Percentiles rank a stretch among this genome's conserved stretches.
These are phyloP conservation scores for Oreochromis spilurus DNA, from an alignment of 2,113 vertebrate genomes.

Conservation along the genomic window DNA sequence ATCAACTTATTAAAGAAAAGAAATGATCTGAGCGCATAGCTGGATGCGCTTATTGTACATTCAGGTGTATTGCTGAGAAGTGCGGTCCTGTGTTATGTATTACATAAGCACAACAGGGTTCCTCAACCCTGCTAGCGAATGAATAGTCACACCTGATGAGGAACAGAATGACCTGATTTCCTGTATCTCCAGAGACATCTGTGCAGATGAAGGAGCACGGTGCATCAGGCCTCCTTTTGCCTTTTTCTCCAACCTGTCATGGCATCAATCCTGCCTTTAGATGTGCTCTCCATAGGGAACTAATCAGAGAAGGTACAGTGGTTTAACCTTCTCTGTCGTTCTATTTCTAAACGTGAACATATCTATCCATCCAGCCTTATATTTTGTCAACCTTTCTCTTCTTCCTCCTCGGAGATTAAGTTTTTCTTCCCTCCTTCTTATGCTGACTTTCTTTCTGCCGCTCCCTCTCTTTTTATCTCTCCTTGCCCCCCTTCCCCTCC, in stretches of 20 bases:
- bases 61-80: not conserved
- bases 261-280: constrained; percentile 61
- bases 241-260: constrained; percentile 61
- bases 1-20: not conserved
- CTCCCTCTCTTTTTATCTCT: constrained; percentile 29
- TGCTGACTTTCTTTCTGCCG: constrained; percentile 21
- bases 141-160: constrained; percentile 61
- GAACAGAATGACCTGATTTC: constrained; percentile 66
- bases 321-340: constrained; percentile 53
- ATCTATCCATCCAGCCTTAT: constrained; percentile 41
- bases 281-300: constrained; percentile 54
- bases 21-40: not conserved
- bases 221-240: constrained; percentile 51
- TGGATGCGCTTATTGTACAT: not conserved
- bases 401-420: constrained; percentile 29
- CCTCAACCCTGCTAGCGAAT: constrained; percentile 27
- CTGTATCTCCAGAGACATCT: constrained; percentile 58
- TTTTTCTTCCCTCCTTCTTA: constrained; percentile 27
- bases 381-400: constrained; percentile 41
- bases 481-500: not conserved
- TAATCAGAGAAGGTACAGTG: constrained; percentile 43
- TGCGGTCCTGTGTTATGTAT: not conserved
- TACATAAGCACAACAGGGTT: constrained; percentile 43
- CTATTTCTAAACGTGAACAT: constrained; percentile 18
- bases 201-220: constrained; percentile 55